A percentile compares a stretch with the other conserved stretches of the same genome.
Conservation (phyloP, 2,888 invertebrate species). For the Erebia palarica region DNA sequence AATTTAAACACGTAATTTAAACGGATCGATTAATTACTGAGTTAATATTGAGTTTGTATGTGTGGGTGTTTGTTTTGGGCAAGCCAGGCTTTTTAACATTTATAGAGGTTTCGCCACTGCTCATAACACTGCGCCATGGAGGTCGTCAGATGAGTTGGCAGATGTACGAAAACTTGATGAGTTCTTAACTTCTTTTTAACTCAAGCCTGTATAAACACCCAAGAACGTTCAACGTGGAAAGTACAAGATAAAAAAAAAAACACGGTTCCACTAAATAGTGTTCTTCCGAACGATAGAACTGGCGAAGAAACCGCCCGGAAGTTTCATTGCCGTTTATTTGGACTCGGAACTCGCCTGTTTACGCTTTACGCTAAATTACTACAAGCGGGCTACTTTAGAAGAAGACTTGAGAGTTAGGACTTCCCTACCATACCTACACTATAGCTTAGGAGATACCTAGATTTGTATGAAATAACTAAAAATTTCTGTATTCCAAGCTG, state of each 20-base stretch:
- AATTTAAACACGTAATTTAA: too few relatives aligned
- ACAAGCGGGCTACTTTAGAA: conserved; percentile 14
- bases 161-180: background rate
- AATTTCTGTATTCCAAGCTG: too few relatives aligned
- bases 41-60: too few relatives aligned
- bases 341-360: conserved; percentile 17
- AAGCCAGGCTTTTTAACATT: too few relatives aligned
- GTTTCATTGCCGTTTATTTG: conserved; percentile 32
- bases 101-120: background rate
- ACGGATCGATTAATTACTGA: too few relatives aligned
- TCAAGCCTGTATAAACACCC: background rate
- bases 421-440: conserved; percentile 19
- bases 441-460: background rate
- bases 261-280: conserved; percentile 12
- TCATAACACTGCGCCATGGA: background rate
- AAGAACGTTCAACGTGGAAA: conserved; percentile 2
- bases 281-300: conserved; percentile 18
- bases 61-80: too few relatives aligned
- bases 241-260: conserved; percentile 17
- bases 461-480: background rate
- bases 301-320: conserved; percentile 10
- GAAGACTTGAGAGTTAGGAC: conserved; percentile 8
- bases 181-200: background rate
- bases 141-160: background rate
- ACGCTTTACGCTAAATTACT: conserved; percentile 17